Base-by-base conservation (phyloP, 2,888 invertebrate species). In the Horisme vitalbata region DNA sequence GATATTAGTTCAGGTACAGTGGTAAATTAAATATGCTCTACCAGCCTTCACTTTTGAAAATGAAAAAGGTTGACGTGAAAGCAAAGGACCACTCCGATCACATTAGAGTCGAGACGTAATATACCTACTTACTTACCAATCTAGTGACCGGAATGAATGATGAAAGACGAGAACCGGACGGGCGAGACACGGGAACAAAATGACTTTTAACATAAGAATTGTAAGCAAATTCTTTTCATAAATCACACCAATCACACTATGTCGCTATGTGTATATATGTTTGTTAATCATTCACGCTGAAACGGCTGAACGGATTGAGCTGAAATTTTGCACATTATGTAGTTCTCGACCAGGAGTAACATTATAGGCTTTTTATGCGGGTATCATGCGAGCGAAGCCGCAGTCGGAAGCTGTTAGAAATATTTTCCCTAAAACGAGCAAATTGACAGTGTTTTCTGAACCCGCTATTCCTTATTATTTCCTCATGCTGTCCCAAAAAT, bases 71-170 rank as follows among this genome's bases (percentile, higher is more conserved):
- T 41, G 41, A 45, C 38, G 31, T 30, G 18, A 38, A 36, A 41
- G 31, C 37, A 31, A 37, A 38, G 33, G 26, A 20, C 26, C 39
- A 35, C 26, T 49, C 32, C 20, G 45, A 45, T 41, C 13, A 41
- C 21, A 37, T 45, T 47, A 45, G 26, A 39, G 31, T 24, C n/a
- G 39, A 35, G 32, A 34, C 38, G 49, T 28, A 18, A 44, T 20
- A 18, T 38, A 39, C 55, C 37, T 49, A 52, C 47, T 50, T 43
- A 18, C 26, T 50, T 45, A 18, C 26, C 30, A 38, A 30, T 32
- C 31, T 49, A 46, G 52, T 55, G 57, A 57, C 57, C 57, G 57
- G 57, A 57, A 57, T 50, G 45, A 44, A 52, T 52, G 49, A 50
- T 52, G 52, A 49, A 52, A 54, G 45, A 47, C 52, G 52, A 36